Percentiles rank a stretch among this genome's conserved stretches.
phyloP scores from a whole-genome alignment of 2,797 vertebrate species.

The Cheirogaleus major region DNA sequence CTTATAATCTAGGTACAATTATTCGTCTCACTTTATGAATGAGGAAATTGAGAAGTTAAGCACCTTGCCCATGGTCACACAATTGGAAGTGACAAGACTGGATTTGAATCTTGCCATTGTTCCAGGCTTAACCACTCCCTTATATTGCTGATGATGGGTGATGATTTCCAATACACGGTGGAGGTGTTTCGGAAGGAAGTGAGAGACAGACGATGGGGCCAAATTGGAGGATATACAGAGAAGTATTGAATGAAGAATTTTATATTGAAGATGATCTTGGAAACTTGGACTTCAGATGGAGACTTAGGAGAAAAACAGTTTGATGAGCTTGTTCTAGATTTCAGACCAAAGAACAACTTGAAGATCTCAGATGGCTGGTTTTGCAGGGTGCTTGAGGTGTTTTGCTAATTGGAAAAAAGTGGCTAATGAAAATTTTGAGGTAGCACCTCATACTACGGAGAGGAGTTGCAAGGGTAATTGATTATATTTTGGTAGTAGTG shows the following conservation, averaged over 20 bases:
- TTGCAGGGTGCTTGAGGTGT: not conserved
- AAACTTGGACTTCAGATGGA: not conserved
- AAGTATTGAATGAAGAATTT: not conserved
- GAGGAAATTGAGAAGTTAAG: not conserved
- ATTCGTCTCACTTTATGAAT: not conserved
- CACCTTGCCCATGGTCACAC: not conserved
- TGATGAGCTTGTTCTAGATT: not conserved
- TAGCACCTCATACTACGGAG: not conserved
- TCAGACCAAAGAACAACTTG: not conserved
- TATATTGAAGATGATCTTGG: not conserved
- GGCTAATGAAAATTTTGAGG: slow-evolving; percentile 18
- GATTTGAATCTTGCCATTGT: not conserved
- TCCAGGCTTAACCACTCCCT: not conserved
- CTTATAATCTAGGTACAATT: not conserved
- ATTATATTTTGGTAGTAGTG: slow-evolving; percentile 6
- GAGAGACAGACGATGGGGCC: not conserved
- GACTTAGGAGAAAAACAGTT: not conserved
- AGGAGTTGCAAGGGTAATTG: not conserved
- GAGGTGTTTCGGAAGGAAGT: not conserved
- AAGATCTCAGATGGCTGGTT: not conserved
- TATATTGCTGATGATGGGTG: not conserved
- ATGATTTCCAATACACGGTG: not conserved
- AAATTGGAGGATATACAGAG: not conserved
- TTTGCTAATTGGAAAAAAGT: not conserved
- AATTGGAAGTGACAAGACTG: not conserved